These are phyloP conservation scores for Cyphomyrus discorhynchus DNA, from an alignment of 2,113 vertebrate species.

Conservation along the genomic window DNA sequence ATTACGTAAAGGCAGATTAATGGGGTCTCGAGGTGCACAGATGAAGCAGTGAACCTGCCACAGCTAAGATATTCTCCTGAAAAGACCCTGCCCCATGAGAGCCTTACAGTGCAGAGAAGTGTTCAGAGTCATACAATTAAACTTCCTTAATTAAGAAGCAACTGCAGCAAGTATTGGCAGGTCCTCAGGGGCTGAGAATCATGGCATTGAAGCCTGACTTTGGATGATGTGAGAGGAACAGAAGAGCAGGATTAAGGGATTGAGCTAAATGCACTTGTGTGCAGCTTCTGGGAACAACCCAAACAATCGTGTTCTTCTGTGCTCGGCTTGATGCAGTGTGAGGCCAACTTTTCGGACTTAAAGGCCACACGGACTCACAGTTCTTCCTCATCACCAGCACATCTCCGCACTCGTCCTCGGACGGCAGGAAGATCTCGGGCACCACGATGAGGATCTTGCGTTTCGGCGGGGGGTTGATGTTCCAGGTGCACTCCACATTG, in stretches of 20 bases:
- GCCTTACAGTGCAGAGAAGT: not conserved
- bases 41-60: not conserved
- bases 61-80: not conserved
- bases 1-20: not conserved
- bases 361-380: slow-evolving; percentile 63
- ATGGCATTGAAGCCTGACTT: not conserved
- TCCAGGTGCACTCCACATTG: slow-evolving; percentile 91
- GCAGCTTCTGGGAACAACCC: not conserved
- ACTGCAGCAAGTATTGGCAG: not conserved
- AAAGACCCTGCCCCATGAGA: not conserved
- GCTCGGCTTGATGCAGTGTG: not conserved
- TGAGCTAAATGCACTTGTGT: not conserved
- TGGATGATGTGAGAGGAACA: not conserved
- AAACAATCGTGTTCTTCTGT: not conserved
- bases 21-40: not conserved
- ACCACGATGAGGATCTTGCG: slow-evolving; percentile 97
- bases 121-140: not conserved
- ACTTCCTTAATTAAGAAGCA: not conserved
- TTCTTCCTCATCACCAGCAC: slow-evolving; percentile 99
- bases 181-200: not conserved
- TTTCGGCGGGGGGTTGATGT: slow-evolving; percentile 94
- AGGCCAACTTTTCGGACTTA: not conserved
- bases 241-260: not conserved
- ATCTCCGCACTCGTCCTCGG: slow-evolving; percentile 94
- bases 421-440: slow-evolving; percentile 94